A percentile compares a stretch with the other conserved stretches of the same genome.
Conservation (phyloP, 2,797 vertebrate species). For the Pampus argenteus region DNA sequence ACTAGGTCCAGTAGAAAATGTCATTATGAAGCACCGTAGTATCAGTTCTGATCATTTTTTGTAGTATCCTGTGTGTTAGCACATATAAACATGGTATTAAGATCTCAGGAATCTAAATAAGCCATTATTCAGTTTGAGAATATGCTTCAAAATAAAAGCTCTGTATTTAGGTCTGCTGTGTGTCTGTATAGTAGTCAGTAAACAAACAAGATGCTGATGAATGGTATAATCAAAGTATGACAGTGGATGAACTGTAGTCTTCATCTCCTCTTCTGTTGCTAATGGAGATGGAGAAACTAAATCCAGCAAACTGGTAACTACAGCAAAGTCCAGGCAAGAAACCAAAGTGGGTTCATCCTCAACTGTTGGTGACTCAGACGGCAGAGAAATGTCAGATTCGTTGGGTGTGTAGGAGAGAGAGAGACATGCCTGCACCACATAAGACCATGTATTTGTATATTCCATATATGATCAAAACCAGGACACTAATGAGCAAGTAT, state of each 20-base stretch:
- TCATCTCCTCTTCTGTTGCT: neutral
- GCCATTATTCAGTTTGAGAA: neutral
- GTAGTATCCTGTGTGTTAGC: neutral
- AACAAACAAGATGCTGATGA: neutral
- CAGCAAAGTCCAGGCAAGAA: neutral
- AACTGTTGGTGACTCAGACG: neutral
- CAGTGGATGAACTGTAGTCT: neutral
- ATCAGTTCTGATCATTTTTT: neutral
- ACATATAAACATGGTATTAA: neutral
- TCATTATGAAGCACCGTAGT: slow-evolving; percentile 5
- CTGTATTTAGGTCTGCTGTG: neutral
- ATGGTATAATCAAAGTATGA: neutral
- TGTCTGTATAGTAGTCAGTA: neutral
- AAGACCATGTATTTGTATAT: neutral
- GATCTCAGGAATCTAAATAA: neutral
- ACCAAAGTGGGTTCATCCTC: neutral
- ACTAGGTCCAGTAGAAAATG: slow-evolving; percentile 42
- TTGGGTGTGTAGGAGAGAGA: neutral
- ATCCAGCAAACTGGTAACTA: neutral
- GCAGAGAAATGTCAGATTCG: slow-evolving; percentile 4
- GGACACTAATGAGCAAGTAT: neutral
- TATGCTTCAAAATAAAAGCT: neutral
- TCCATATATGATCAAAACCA: slow-evolving; percentile 16
- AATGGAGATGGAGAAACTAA: slow-evolving; percentile 4
- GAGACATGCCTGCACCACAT: neutral